Evolutionary conservation across 2,888 invertebrate species (phyloP), one percentile per base, ranked within the genome.

Genomic region (Idaea straminata): DNA sequence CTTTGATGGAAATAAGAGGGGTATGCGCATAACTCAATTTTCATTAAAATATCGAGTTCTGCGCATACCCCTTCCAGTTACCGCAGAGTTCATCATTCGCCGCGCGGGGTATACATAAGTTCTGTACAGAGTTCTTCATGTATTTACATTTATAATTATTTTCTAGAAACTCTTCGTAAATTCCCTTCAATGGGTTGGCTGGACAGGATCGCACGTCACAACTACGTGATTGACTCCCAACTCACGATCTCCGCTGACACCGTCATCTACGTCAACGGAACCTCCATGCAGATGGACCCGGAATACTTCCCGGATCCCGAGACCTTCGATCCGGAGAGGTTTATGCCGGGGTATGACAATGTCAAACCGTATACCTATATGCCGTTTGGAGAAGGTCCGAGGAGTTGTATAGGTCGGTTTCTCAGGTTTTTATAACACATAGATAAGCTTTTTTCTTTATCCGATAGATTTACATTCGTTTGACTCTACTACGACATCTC

Each of bases 331-430:
- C 94, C 94, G 7, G 86, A 93, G 60, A 77, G 94, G 65, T 94
- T 94, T 69, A 89, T 84, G 16, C 91, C 93, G 0, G 94, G 94
- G 71, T 94, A 94, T 70, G 93, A 92, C 71, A 85, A 89, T 5
- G 77, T 83, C 35, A 65, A 67, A 0, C 81, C 80, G 0, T 81
- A 74, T 36, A 78, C 80, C 0, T 94, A 88, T 63, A 65, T 92
- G 66, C 94, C 94, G 0, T 94, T 94, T 65, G 94, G 94, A 0
- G 70, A 88, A 5, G 95, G 95, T 5, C 94, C 93, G 3, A 87
- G 95, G 64, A 93, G 83, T 73, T 95, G 95, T 72, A 92, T 95
- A 64, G 95, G 94, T 85, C 73, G 72, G 65, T 69, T 59, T 5
- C 15, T 59, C 5, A 25, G 34, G 34, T 25, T 57, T 61, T 13